These are phyloP conservation scores for Speoplatyrhinus poulsoni DNA, from an alignment of 2,113 vertebrate species.

Conservation along the genomic window DNA sequence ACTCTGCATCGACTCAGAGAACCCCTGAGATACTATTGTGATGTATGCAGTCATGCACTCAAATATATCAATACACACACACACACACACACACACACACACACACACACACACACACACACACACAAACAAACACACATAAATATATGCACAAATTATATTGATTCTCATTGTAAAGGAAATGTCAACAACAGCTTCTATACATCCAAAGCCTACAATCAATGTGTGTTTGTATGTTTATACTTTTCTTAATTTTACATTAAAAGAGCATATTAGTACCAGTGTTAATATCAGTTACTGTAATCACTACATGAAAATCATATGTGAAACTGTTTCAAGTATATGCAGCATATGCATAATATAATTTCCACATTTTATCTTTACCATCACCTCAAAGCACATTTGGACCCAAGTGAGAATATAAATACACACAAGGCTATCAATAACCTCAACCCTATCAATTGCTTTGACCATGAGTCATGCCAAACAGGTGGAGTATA, in stretches of 20 bases:
- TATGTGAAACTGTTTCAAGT: not conserved
- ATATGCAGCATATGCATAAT: not conserved
- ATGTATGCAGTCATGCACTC: not conserved
- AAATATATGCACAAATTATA: not conserved
- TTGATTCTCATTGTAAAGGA: slow-evolving; percentile 26
- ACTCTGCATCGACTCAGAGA: slow-evolving; percentile 29
- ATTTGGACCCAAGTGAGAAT: slow-evolving; percentile 19
- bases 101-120: slow-evolving; percentile 7
- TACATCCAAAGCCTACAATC: slow-evolving; percentile 1
- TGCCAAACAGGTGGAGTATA: slow-evolving; percentile 4
- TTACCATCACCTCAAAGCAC: slow-evolving; percentile 26
- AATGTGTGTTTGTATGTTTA: not conserved
- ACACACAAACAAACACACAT: slow-evolving; percentile 11
- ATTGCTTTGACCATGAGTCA: slow-evolving; percentile 11
- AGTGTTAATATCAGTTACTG: not conserved
- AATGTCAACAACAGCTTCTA: slow-evolving; percentile 40
- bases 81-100: slow-evolving; percentile 12
- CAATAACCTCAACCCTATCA: slow-evolving; percentile 35
- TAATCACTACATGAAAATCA: not conserved
- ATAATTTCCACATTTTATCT: slow-evolving; percentile 23
- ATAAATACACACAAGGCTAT: slow-evolving; percentile 31
- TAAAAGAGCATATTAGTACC: too few species aligned
- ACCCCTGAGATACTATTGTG: slow-evolving; percentile 29
- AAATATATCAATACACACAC: slow-evolving; percentile 8
- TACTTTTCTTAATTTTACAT: too few species aligned